Evolutionary conservation across 2,888 invertebrate species (phyloP), one percentile per base, ranked within the genome.

Genomic region (Schrankia costaestrigalis): DNA sequence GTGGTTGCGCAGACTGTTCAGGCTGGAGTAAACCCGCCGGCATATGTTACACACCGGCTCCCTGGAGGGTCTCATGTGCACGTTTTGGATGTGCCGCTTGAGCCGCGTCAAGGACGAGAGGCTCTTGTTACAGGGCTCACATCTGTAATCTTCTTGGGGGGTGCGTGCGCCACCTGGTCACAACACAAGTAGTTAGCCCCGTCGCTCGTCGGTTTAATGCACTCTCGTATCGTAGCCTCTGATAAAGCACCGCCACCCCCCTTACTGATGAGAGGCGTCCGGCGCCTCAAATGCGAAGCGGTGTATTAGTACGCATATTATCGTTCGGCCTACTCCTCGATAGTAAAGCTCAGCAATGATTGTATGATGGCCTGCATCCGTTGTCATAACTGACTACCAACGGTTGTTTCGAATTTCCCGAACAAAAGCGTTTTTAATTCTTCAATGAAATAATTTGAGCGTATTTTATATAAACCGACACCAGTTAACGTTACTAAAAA

Each of bases 41-140:
- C 95, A 96, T 80, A 95, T 95, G 90, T 94, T 95, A 91, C 95
- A 96, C 78, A 95, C 94, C 59, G 95, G 95, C 89, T 95, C 95
- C 89, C 95, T 92, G 80, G 95, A 94, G 69, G 95, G 95, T 72
- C 94, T 91, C 93, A 95, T 94, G 90, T 95, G 95, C 71, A 95
- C 95, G 90, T 95, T 95, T 90, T 95, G 95, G 89, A 95, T 95
- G 90, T 95, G 95, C 72, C 95, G 92, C 91, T 95, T 95, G 90
- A 95, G 93, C 78, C 95, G 92, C 72, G 95, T 95, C 83, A 95
- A 90, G 68, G 94, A 94, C 74, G 94, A 94, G 77, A 95, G 90
- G 89, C 93, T 94, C 91, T 95, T 95, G 92, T 95, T 95, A 93
- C 95, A 95, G 70, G 95, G 95, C 91, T 94, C 94, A 90, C 95